These are phyloP conservation scores for Rhodeus uyekii DNA, from an alignment of 2,797 vertebrate species.

Conservation along the genomic window DNA sequence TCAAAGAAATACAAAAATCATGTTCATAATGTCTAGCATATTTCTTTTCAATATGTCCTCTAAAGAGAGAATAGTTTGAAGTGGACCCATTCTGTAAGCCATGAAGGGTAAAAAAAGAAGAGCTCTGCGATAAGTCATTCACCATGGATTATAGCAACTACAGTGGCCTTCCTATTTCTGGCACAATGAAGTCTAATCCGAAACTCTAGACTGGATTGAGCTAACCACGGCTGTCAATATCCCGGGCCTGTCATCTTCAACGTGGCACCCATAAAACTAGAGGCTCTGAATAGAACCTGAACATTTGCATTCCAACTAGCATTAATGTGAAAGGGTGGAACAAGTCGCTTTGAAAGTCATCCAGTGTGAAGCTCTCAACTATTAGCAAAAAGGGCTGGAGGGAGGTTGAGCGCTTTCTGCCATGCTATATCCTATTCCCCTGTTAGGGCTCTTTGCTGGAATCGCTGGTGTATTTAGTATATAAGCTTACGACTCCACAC, in stretches of 20 bases:
- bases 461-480: conserved; percentile 75
- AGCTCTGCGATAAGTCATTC: conserved; percentile 30
- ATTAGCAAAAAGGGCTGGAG: conserved; percentile 49
- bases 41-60: conserved; percentile 3
- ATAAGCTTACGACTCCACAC: conserved; percentile 77
- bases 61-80: conserved; percentile 18
- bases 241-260: conserved; percentile 59
- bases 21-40: conserved; percentile 6
- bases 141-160: conserved; percentile 33
- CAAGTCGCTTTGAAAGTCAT: conserved; percentile 78
- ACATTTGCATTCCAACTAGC: conserved; percentile 79
- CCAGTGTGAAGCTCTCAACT: conserved; percentile 68
- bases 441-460: conserved; percentile 67
- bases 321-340: conserved; percentile 74
- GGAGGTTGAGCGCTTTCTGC: conserved; percentile 47
- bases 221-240: conserved; percentile 68
- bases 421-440: conserved; percentile 65
- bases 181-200: conserved; percentile 58
- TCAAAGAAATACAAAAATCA: not conserved
- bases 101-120: conserved; percentile 19
- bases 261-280: conserved; percentile 62
- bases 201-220: conserved; percentile 59
- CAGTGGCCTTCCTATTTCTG: conserved; percentile 38
- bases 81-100: conserved; percentile 17
- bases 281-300: conserved; percentile 71